Evolutionary conservation across 2,797 vertebrate genomes (phyloP).

Genomic region (Lutjanus argentimaculatus): DNA sequence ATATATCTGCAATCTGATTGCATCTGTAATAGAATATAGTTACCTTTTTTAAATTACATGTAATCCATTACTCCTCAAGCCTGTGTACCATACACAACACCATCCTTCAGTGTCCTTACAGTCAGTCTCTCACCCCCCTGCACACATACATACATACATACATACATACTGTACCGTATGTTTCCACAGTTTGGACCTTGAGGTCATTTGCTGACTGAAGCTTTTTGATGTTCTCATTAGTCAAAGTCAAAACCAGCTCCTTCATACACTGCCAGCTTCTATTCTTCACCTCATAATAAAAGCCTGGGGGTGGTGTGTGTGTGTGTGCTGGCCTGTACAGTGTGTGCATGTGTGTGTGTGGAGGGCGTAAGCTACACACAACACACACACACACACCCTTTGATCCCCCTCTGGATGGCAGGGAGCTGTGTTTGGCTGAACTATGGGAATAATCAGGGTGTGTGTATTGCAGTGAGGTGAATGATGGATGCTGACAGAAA

Average conservation of each 20-base stretch:
- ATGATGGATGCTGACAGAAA: conserved; percentile 58
- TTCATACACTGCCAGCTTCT: conserved; percentile 64
- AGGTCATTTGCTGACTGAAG: conserved; percentile 26
- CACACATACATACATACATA: no score
- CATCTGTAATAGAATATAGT: no score
- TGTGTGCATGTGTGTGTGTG: not conserved
- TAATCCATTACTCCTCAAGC: no score
- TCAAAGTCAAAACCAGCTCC: conserved; percentile 38
- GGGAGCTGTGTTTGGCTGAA: conserved; percentile 34
- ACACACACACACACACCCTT: conserved; percentile 45
- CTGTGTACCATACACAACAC: no score
- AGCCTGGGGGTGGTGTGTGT: not conserved
- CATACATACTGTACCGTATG: not conserved
- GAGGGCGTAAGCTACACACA: not conserved
- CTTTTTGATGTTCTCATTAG: conserved; percentile 50
- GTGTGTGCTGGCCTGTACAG: not conserved
- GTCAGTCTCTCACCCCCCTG: no score
- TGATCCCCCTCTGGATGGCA: conserved; percentile 52
- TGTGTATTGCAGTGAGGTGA: conserved; percentile 42
- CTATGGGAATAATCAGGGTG: conserved; percentile 13
- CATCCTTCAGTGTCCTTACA: not conserved
- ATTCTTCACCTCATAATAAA: conserved; percentile 78
- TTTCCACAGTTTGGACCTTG: conserved; percentile 1
- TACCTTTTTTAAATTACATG: no score
- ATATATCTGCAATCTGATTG: no score